phyloP scores from a whole-genome alignment of 2,113 vertebrate genomes.

The Regulus satrapa region DNA sequence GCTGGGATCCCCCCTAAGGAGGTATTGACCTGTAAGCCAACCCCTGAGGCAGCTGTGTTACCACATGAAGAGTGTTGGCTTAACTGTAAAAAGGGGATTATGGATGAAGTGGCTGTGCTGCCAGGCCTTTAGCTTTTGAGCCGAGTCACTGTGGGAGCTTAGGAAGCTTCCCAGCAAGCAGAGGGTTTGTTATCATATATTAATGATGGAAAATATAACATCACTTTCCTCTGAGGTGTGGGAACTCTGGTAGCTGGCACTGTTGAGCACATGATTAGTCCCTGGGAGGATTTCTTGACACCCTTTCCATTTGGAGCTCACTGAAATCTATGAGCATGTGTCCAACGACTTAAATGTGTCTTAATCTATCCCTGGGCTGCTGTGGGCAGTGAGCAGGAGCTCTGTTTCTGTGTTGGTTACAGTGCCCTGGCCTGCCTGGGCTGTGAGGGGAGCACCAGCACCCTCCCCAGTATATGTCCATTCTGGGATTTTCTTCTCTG shows the following conservation, averaged over 20 bases:
- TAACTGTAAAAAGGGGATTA: neutral
- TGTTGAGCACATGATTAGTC: neutral
- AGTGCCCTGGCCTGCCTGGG: neutral
- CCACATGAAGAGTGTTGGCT: neutral
- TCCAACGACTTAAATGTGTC: neutral
- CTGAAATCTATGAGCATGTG: neutral
- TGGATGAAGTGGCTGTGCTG: neutral
- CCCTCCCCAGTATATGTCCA: neutral
- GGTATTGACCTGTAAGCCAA: neutral
- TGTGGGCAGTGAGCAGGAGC: neutral
- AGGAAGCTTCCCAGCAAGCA: neutral
- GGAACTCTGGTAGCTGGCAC: neutral
- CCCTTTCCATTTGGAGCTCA: neutral
- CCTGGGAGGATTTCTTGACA: neutral
- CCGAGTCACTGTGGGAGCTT: neutral
- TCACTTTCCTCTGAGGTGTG: neutral
- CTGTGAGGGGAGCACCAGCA: neutral
- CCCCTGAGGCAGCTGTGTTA: neutral
- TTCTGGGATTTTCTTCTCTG: neutral
- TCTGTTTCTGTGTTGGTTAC: neutral
- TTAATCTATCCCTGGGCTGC: neutral
- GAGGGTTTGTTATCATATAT: neutral
- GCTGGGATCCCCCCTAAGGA: neutral
- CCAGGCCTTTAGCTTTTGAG: neutral
- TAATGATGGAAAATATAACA: neutral